Conservation (phyloP, 1,140 invertebrate genomes). For the Camponotus pennsylvanicus region DNA sequence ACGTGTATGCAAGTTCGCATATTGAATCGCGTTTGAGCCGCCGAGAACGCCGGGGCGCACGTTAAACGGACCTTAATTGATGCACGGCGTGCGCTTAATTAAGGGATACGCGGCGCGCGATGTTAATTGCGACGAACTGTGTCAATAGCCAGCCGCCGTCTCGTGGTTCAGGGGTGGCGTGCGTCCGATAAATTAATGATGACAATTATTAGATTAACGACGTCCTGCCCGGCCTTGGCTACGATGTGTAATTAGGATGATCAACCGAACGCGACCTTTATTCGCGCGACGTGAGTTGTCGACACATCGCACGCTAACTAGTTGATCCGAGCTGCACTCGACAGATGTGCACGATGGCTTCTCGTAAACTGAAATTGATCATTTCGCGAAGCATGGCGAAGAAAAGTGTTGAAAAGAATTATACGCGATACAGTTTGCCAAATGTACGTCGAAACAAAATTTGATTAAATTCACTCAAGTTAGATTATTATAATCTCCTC, state of each 20-base stretch:
- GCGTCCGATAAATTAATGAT: constrained; percentile 42
- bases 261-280: constrained; percentile 25
- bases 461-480: too few relatives aligned
- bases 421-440: neutral
- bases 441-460: too few relatives aligned
- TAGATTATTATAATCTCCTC: too few relatives aligned
- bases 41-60: constrained; percentile 31
- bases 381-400: neutral
- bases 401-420: neutral
- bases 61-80: constrained; percentile 42
- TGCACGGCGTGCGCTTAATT: constrained; percentile 56
- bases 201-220: constrained; percentile 58
- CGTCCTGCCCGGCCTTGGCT: neutral
- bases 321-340: neutral
- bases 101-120: constrained; percentile 45
- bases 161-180: neutral
- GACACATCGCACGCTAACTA: neutral
- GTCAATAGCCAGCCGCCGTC: constrained; percentile 37
- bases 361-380: neutral
- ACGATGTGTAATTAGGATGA: constrained; percentile 39
- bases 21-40: constrained; percentile 45
- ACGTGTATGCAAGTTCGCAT: constrained; percentile 1
- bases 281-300: neutral
- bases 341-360: neutral
- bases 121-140: constrained; percentile 55